Base-by-base conservation (phyloP, 2,888 invertebrate species). In the Chorisops tibialis region DNA sequence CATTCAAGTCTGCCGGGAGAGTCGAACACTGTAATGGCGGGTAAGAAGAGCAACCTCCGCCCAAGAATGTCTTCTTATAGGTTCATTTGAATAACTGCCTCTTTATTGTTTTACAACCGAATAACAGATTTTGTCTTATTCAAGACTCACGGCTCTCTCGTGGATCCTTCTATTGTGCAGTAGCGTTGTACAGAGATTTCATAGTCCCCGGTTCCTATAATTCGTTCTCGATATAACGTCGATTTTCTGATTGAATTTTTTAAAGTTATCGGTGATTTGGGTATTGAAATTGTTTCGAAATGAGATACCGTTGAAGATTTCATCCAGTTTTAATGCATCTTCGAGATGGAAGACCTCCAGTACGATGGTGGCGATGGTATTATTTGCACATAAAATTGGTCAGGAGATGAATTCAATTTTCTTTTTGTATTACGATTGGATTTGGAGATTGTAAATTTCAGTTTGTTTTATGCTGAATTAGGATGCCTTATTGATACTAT, bases 31-130 rank as follows among this genome's bases (percentile, higher is more conserved):
- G 30, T 30, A 11, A 12, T 50, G 50, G 50, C 21, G 24, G 35
- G 43, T 45, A 54, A 41, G 37, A 41, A n/a, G n/a, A n/a, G n/a
- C n/a, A n/a, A n/a, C n/a, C n/a, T n/a, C 39, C 6, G 21, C 2
- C 41, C 24, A 45, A 22, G 16, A 7, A 30, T 18, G 21, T 21
- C 41, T 41, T 41, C 50, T 74, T 69, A 69, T 70, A 74, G 73
- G 72, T 73, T 75, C 72, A 71, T 75, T 75, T 74, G 75, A 75
- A 73, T 72, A 75, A 76, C 77, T 75, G 71, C 71, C 71, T 70
- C 74, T 76, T 77, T 74, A 77, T 76, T 74, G 76, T 75, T 74
- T 72, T 72, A 73, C 74, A 69, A 72, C 67, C 64, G 61, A 65
- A 68, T 64, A 68, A 67, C 69, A 68, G 68, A 68, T 69, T 70